Base-by-base conservation (phyloP, 2,797 vertebrate species). In the Tapera naevia region DNA sequence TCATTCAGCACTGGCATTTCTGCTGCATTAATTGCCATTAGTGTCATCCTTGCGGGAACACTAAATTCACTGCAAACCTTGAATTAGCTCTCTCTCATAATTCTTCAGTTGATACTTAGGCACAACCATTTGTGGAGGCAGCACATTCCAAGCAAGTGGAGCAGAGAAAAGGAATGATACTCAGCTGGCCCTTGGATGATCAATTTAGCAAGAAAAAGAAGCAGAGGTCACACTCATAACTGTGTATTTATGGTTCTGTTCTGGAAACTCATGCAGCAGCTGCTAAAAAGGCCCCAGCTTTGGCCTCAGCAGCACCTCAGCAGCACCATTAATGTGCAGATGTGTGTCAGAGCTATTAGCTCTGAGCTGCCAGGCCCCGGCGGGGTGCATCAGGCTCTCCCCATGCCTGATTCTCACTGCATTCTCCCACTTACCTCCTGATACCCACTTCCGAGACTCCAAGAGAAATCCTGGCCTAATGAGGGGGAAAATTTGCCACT, bases 21-120 rank as follows among this genome's bases (percentile, higher is more conserved):
- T 93, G 87, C 82, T 84, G 91, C 82, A 41, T 69, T 95, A 91
- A 95, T 89, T 93, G 93, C 93, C 91, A 82, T 94, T 93, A 92
- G 76, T 90, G 94, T 88, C 94, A 92, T 37, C 82, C 87, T 92
- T 91, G 85, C 0, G 1, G 80, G 82, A 91, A 60, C 73, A 57
- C 73, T 79, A 46, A 83, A 94, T 95, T 95, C 76, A 84, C 17
- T 43, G 91, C 89, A 91, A 91, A 84, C 66, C 87, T 82, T 86
- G 85, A 92, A 95, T 86, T 91, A 73, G 60, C 1, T 0, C 8
- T 0, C 61, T 73, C 76, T 89, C 22, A 3, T 91, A 43, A 89
- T 80, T 95, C 89, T 86, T 83, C 21, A 14, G 23, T 72, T 71
- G 23, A 54, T 53, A 7, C 70, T 79, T 39, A 35, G 73, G 45